Evolutionary conservation across 2,797 vertebrate genomes (phyloP).

Genomic region (Podarcis siculus): DNA sequence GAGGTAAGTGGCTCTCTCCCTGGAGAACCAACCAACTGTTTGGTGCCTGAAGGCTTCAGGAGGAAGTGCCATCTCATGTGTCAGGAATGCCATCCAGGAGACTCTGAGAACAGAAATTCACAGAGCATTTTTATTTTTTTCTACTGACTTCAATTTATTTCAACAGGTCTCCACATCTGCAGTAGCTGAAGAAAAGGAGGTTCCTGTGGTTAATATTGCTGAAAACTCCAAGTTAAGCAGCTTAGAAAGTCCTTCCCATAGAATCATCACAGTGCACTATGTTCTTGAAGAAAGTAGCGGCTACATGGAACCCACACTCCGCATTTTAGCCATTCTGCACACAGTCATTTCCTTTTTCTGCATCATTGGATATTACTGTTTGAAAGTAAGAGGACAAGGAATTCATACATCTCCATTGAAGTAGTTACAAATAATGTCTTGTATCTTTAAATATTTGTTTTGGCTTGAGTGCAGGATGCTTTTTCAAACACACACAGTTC

Average conservation of each 20-base stretch:
- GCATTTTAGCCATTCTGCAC: conserved; percentile 90
- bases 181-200: conserved; percentile 86
- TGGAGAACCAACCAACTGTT: too few species aligned
- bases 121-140: not conserved
- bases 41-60: not conserved
- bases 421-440: not conserved
- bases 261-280: conserved; percentile 85
- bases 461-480: not conserved
- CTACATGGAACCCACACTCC: conserved; percentile 94
- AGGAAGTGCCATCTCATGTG: too few species aligned
- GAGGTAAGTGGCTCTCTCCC: too few species aligned
- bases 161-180: conserved; percentile 92
- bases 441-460: not conserved
- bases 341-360: conserved; percentile 97
- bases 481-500: not conserved
- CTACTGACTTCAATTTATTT: conserved; percentile 45
- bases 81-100: too few species aligned
- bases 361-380: conserved; percentile 97
- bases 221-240: conserved; percentile 75
- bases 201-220: conserved; percentile 70
- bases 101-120: too few species aligned
- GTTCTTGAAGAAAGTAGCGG: conserved; percentile 96
- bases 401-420: not conserved
- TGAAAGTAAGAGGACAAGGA: conserved; percentile 82
- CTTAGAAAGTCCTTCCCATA: conserved; percentile 64